phyloP scores from a whole-genome alignment of 2,113 vertebrate species.

The Abramis brama region DNA sequence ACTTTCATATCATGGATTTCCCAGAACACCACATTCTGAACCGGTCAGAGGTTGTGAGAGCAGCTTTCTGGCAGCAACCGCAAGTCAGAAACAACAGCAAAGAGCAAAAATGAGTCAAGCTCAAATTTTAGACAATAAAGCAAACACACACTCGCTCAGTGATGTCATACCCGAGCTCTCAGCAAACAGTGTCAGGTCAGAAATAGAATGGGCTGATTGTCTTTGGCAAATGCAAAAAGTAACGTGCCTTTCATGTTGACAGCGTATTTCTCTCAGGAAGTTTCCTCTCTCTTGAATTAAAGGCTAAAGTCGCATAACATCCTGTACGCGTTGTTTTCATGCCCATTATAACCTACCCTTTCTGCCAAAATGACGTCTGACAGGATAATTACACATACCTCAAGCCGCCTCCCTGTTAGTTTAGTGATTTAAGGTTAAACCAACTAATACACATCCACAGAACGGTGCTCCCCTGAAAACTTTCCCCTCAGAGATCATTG shows the following conservation, averaged over 20 bases:
- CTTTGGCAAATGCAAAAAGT: conserved; percentile 60
- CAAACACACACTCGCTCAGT: conserved; percentile 64
- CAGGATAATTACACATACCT: conserved; percentile 3
- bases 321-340: conserved; percentile 48
- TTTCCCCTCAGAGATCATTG: background rate
- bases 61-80: conserved; percentile 7
- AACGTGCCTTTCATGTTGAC: conserved; percentile 61
- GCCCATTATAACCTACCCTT: conserved; percentile 19
- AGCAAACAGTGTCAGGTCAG: conserved; percentile 60
- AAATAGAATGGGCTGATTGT: conserved; percentile 65
- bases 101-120: conserved; percentile 20
- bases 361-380: conserved; percentile 8
- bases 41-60: conserved; percentile 38
- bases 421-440: conserved; percentile 10
- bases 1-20: conserved; percentile 42
- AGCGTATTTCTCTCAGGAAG: conserved; percentile 60
- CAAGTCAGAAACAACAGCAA: conserved; percentile 56
- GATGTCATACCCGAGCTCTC: conserved; percentile 66
- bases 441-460: background rate
- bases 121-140: conserved; percentile 39
- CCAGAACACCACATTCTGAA: conserved; percentile 39
- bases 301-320: conserved; percentile 61
- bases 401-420: conserved; percentile 7
- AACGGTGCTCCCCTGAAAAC: background rate
- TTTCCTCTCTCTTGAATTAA: conserved; percentile 66